phyloP scores from a whole-genome alignment of 2,113 vertebrate genomes.

The Mustelus asterias region DNA sequence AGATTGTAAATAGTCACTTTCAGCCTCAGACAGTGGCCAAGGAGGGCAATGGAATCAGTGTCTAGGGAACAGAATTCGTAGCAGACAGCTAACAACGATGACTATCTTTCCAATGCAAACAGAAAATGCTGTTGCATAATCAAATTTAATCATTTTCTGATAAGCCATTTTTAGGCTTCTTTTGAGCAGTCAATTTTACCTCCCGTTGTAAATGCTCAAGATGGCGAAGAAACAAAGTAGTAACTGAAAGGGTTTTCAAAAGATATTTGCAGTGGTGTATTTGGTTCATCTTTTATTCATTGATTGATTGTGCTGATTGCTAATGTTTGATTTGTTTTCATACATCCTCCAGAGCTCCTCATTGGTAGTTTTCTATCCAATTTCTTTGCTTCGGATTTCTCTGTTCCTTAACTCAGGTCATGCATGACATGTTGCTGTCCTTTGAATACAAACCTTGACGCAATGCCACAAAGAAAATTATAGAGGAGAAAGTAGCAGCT shows the following conservation, averaged over 20 bases:
- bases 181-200: too few relatives aligned
- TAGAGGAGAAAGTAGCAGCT: not conserved
- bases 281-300: not conserved
- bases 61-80: too few relatives aligned
- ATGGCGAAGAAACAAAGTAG: not conserved
- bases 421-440: not conserved
- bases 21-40: not conserved
- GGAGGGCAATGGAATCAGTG: too few relatives aligned
- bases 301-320: not conserved
- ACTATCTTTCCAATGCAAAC: too few relatives aligned
- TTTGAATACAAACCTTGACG: not conserved
- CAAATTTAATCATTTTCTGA: too few relatives aligned
- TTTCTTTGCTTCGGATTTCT: not conserved
- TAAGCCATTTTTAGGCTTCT: too few relatives aligned
- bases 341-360: not conserved
- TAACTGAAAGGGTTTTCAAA: not conserved
- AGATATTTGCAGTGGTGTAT: not conserved
- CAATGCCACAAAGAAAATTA: not conserved
- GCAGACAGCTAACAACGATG: too few relatives aligned
- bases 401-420: not conserved
- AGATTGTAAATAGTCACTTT: not conserved
- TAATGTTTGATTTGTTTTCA: not conserved
- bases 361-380: not conserved
- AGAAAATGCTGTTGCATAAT: too few relatives aligned
- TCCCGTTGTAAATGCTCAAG: not conserved